Conservation (phyloP, 2,888 invertebrate genomes). For the Platycnemis pennipes region DNA sequence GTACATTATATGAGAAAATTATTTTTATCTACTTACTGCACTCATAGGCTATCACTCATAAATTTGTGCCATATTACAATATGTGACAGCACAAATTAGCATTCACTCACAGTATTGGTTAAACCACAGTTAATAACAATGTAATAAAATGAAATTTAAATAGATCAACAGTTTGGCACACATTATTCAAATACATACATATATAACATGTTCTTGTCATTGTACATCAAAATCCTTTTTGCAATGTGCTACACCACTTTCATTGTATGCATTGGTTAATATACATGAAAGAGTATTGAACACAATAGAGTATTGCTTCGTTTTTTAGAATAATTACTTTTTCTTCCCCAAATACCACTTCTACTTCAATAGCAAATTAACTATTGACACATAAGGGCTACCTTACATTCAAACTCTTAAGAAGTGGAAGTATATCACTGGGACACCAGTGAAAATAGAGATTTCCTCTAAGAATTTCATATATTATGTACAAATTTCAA, state of each 20-base stretch:
- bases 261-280: slow-evolving; percentile 12
- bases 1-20: slow-evolving; percentile 42
- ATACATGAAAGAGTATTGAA: slow-evolving; percentile 1
- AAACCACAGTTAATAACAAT: slow-evolving; percentile 46
- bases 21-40: background rate
- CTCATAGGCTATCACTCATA: slow-evolving; percentile 26
- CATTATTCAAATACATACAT: slow-evolving; percentile 46
- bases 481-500: background rate
- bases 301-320: slow-evolving; percentile 51
- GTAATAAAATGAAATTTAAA: slow-evolving; percentile 66
- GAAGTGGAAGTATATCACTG: slow-evolving; percentile 31
- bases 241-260: slow-evolving; percentile 41
- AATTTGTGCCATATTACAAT: slow-evolving; percentile 11
- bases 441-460: background rate
- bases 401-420: too few relatives aligned
- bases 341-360: slow-evolving; percentile 47
- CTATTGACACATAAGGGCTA: slow-evolving; percentile 5
- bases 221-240: slow-evolving; percentile 37
- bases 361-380: slow-evolving; percentile 22
- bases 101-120: background rate
- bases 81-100: background rate
- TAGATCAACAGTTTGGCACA: slow-evolving; percentile 66
- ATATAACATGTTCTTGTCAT: slow-evolving; percentile 48
- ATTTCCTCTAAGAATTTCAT: slow-evolving; percentile 26
- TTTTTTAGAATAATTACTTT: slow-evolving; percentile 38